Evolutionary conservation across 2,888 invertebrate species (phyloP).

Genomic region (Mylabris sibirica): DNA sequence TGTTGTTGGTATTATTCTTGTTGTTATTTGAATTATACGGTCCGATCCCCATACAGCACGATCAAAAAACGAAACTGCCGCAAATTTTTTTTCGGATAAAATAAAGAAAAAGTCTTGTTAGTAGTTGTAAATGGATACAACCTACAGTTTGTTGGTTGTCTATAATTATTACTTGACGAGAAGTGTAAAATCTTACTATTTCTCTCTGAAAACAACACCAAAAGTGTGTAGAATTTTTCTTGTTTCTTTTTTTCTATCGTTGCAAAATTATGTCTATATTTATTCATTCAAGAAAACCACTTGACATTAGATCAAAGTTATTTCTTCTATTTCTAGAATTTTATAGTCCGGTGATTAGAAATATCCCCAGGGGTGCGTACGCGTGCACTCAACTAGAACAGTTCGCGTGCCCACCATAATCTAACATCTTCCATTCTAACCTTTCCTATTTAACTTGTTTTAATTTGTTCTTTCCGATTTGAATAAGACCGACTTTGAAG

Average conservation of each 20-base stretch:
- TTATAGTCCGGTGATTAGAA: neutral
- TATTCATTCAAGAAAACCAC: no score
- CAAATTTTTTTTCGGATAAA: neutral
- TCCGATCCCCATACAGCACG: conserved; percentile 12
- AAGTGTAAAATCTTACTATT: neutral
- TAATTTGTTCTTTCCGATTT: neutral
- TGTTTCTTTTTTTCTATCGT: neutral
- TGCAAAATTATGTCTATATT: neutral
- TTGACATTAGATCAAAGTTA: neutral
- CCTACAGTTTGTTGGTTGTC: neutral
- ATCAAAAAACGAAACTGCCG: neutral
- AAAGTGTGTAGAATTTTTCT: neutral
- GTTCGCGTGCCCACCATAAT: conserved; percentile 10
- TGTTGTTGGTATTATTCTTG: neutral
- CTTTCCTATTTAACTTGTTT: neutral
- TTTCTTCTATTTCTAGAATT: neutral
- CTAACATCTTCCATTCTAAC: neutral
- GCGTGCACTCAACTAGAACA: conserved; percentile 11
- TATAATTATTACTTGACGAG: conserved; percentile 5
- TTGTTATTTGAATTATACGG: conserved; percentile 5
- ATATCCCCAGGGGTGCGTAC: conserved; percentile 9
- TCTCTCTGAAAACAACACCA: neutral
- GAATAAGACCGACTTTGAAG: conserved; percentile 1
- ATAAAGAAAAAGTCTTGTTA: neutral
- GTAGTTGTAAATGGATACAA: conserved; percentile 5